Evolutionary conservation across 2,113 vertebrate species (phyloP), one percentile per base, ranked within the genome.

Genomic region (Pseudorhombus dupliciocellatus): DNA sequence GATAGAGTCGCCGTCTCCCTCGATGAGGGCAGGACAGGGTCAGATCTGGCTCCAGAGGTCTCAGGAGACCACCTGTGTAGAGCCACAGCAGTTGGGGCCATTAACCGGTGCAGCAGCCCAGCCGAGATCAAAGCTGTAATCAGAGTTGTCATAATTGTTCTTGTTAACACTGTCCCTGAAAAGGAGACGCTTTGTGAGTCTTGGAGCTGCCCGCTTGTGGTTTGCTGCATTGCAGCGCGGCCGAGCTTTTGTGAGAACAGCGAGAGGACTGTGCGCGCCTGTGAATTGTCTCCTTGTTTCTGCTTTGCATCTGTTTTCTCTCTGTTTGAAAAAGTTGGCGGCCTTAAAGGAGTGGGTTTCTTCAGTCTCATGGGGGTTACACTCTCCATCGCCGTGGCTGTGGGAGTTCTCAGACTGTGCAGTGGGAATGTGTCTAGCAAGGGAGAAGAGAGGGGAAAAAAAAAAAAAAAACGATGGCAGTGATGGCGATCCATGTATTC

Each of bases 21-120:
- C 84, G 83, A 91, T 80, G 85, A 91, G 90, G 84, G 86, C 84
- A 81, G 84, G 74, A 66, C 77, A 37, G 89, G 91, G 91, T 92
- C 90, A 89, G 77, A 84, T 76, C 79, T 80, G 80, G 80, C 75
- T 88, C 88, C 81, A 68, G 71, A 79, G 86, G 83, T 85, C 90
- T 81, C 69, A 0, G 62, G 80, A 83, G 91, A 89, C 83, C 85
- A 90, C 88, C 91, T 90, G 89, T 82, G 86, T 81, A 26, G 79
- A 84, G 70, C 61, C 53, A 18, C 62, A 50, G 77, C 75, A 54
- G 82, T 81, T 66, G 75, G 50, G 75, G 79, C 84, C 75, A 85
- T 89, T 90, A 89, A 87, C 83, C 77, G 82, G 83, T 68, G 85
- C 81, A 87, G 52, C 83, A 70, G 64, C 54, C 76, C 42, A 14